phyloP scores from a whole-genome alignment of 2,113 vertebrate genomes.

The Mormyrus lacerda region DNA sequence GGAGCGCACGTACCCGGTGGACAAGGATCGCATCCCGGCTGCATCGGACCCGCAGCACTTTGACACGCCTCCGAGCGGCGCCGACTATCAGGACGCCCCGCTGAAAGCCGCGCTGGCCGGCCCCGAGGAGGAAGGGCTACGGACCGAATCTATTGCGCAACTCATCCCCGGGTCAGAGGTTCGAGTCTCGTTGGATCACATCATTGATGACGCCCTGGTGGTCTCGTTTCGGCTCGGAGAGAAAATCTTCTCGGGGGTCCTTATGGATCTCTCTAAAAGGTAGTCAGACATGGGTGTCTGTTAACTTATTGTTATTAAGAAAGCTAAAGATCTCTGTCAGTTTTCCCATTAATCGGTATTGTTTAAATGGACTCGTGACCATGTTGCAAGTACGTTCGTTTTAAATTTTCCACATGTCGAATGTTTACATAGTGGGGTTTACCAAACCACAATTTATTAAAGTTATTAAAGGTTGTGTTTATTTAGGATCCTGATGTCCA shows the following conservation, averaged over 20 bases:
- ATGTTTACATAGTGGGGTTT: neutral
- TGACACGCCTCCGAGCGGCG: neutral
- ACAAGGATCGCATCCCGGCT: slow-evolving; percentile 20
- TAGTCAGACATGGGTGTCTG: slow-evolving; percentile 38
- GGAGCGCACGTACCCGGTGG: slow-evolving; percentile 12
- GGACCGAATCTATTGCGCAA: slow-evolving; percentile 39
- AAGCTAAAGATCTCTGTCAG: neutral
- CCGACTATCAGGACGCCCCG: slow-evolving; percentile 17
- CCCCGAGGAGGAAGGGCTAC: slow-evolving; percentile 1
- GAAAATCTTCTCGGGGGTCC: slow-evolving; percentile 89
- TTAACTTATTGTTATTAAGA: neutral
- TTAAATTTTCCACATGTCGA: neutral
- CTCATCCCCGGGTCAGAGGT: slow-evolving; percentile 83
- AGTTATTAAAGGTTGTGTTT: neutral
- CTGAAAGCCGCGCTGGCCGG: slow-evolving; percentile 14
- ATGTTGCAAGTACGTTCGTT: neutral
- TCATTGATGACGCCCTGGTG: slow-evolving; percentile 94
- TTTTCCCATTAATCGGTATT: neutral
- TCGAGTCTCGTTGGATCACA: slow-evolving; percentile 88
- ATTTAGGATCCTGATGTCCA: neutral
- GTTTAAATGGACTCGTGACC: neutral
- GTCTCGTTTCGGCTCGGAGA: slow-evolving; percentile 90
- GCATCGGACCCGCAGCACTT: slow-evolving; percentile 27
- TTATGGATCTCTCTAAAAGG: slow-evolving; percentile 96
- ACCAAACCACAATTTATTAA: neutral